Conservation (phyloP, 2,888 invertebrate species). For the Brachyopa scutellaris region DNA sequence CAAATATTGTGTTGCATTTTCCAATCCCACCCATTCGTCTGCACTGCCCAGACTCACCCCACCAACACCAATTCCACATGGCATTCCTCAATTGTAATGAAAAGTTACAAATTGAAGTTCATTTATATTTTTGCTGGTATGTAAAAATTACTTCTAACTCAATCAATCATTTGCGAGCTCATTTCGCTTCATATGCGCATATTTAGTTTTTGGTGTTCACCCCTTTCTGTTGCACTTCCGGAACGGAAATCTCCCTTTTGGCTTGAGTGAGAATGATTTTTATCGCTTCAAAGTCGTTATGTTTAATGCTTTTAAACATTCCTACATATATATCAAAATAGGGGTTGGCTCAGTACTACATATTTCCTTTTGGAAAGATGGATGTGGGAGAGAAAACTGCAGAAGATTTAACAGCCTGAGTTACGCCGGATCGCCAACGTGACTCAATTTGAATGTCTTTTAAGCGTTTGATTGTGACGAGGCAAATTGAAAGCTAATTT, state of each 20-base stretch:
- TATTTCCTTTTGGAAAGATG: no score
- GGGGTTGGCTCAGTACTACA: no score
- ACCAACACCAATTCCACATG: no score
- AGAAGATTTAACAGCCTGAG: neutral
- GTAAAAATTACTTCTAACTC: conserved; percentile 52
- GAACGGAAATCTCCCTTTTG: conserved; percentile 66
- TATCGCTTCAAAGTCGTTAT: conserved; percentile 55
- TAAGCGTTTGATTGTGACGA: conserved; percentile 41
- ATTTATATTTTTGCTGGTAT: conserved; percentile 42
- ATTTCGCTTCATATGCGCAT: neutral
- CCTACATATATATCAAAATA: no score
- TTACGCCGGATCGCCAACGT: conserved; percentile 15
- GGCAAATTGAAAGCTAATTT: conserved; percentile 45
- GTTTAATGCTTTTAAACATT: conserved; percentile 54
- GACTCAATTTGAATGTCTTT: conserved; percentile 15
- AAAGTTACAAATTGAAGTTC: conserved; percentile 57
- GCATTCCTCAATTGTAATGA: conserved; percentile 54
- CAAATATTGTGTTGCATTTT: conserved; percentile 18
- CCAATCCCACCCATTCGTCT: no score
- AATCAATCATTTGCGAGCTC: conserved; percentile 44
- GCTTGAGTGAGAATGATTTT: conserved; percentile 42
- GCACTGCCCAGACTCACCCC: no score
- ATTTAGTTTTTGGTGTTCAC: conserved; percentile 31
- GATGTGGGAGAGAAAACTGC: neutral
- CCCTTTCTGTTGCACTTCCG: conserved; percentile 56